phyloP scores from a whole-genome alignment of 2,888 invertebrate species.

The Caenorhabditis auriculariae region DNA sequence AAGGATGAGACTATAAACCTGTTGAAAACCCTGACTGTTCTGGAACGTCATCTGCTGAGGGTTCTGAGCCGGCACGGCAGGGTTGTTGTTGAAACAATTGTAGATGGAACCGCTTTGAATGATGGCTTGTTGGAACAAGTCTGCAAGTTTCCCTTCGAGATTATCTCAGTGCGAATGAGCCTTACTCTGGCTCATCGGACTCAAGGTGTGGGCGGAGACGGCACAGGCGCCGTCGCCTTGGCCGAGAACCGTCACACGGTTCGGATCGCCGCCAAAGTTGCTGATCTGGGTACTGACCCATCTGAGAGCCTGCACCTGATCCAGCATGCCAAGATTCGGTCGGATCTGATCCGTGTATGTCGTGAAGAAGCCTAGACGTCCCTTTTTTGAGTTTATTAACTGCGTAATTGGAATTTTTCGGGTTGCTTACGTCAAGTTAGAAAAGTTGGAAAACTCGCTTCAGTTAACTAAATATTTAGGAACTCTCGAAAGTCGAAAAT shows the following conservation, averaged over 20 bases:
- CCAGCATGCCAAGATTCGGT: conserved; percentile 56
- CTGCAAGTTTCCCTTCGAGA: conserved; percentile 16
- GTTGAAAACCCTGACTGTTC: background rate
- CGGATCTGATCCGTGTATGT: conserved; percentile 37
- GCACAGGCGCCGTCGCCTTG: conserved; percentile 51
- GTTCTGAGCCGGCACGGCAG: conserved; percentile 14
- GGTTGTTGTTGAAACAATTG: conserved; percentile 45
- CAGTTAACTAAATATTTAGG: too few relatives aligned
- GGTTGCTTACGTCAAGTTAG: too few relatives aligned
- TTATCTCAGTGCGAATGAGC: background rate
- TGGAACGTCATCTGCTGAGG: background rate
- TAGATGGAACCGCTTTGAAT: conserved; percentile 47
- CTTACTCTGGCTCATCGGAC: conserved; percentile 49
- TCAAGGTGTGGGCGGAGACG: conserved; percentile 45
- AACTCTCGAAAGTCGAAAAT: too few relatives aligned
- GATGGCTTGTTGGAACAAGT: conserved; percentile 52
- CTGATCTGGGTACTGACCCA: conserved; percentile 54
- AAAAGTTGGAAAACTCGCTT: too few relatives aligned
- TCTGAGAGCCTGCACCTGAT: conserved; percentile 45
- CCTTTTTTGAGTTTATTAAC: background rate
- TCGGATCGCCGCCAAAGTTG: conserved; percentile 57
- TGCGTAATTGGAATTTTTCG: too few relatives aligned
- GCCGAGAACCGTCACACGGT: conserved; percentile 53
- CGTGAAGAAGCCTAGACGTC: conserved; percentile 41
- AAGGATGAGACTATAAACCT: background rate